Percentiles rank a stretch among this genome's conserved stretches.
Conservation (phyloP, 2,113 vertebrate genomes). For the Coreoperca whiteheadi region DNA sequence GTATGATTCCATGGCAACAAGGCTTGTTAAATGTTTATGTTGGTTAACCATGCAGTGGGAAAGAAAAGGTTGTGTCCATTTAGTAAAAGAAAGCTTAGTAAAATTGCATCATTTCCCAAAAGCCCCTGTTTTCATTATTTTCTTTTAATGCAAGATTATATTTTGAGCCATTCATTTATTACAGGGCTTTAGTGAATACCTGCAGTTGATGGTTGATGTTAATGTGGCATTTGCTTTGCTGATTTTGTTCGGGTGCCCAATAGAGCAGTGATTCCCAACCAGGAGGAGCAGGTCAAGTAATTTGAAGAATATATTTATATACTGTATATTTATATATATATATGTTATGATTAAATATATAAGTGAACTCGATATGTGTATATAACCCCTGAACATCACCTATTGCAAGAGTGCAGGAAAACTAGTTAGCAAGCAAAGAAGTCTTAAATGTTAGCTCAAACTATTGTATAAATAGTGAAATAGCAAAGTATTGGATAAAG, state of each 20-base stretch:
- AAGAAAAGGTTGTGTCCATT: slow-evolving; percentile 1
- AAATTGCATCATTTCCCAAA: slow-evolving; percentile 13
- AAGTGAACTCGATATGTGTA: background rate
- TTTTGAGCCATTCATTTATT: background rate
- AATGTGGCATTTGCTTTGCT: slow-evolving; percentile 46
- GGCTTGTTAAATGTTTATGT: slow-evolving; percentile 63
- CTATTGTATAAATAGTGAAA: background rate
- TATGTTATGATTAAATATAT: too few species aligned
- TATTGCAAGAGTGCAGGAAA: background rate
- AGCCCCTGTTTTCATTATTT: slow-evolving; percentile 10
- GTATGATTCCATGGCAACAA: slow-evolving; percentile 71
- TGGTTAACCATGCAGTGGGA: slow-evolving; percentile 42
- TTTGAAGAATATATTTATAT: too few species aligned
- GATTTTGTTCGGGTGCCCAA: background rate
- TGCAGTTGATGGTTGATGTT: slow-evolving; percentile 23
- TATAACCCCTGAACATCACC: background rate
- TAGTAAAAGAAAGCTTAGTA: slow-evolving; percentile 1
- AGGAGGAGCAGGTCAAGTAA: too few species aligned
- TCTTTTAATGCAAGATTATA: background rate
- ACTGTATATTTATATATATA: too few species aligned
- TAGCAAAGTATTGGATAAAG: too few species aligned
- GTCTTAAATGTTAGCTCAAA: background rate
- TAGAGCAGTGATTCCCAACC: background rate
- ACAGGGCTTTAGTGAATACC: slow-evolving; percentile 5
- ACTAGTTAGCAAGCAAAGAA: too few species aligned